Evolutionary conservation across 2,888 invertebrate genomes (phyloP).

Genomic region (Oscheius onirici): DNA sequence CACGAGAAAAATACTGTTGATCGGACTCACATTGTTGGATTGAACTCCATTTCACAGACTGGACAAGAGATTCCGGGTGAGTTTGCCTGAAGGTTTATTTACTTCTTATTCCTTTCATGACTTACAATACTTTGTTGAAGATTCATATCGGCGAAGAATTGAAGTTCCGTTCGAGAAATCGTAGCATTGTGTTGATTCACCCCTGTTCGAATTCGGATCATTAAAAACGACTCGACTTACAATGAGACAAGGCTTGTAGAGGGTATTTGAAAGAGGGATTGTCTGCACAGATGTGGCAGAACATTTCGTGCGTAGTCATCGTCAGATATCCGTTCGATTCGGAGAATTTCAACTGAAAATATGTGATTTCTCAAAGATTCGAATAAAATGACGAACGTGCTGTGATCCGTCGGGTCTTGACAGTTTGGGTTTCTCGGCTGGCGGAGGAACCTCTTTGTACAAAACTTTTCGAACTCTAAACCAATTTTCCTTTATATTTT

Average conservation of each 20-base stretch:
- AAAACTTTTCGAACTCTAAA: constrained; percentile 1
- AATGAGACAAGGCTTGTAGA: constrained; percentile 1
- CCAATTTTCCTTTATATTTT: too few relatives aligned
- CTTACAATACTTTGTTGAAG: neutral
- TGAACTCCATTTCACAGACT: neutral
- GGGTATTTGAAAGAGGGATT: constrained; percentile 19
- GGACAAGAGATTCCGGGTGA: neutral
- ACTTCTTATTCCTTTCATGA: too few relatives aligned
- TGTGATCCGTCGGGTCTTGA: neutral
- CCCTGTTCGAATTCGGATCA: constrained; percentile 10
- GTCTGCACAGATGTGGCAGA: constrained; percentile 1
- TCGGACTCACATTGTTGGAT: neutral
- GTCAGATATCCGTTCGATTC: neutral
- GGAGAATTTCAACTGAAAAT: constrained; percentile 9
- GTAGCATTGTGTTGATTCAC: constrained; percentile 2
- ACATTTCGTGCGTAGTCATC: neutral
- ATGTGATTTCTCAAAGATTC: neutral
- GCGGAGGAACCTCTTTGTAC: neutral
- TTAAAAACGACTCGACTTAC: neutral
- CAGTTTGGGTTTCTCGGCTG: neutral
- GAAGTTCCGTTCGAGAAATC: neutral
- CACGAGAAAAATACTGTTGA: neutral
- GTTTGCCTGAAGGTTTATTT: neutral
- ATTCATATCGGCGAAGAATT: neutral
- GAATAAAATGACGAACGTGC: too few relatives aligned